Percentiles rank a stretch among this genome's conserved stretches.
These are phyloP conservation scores for Campopleginae sp. DNA, from an alignment of 2,888 invertebrate genomes.

Conservation along the genomic window DNA sequence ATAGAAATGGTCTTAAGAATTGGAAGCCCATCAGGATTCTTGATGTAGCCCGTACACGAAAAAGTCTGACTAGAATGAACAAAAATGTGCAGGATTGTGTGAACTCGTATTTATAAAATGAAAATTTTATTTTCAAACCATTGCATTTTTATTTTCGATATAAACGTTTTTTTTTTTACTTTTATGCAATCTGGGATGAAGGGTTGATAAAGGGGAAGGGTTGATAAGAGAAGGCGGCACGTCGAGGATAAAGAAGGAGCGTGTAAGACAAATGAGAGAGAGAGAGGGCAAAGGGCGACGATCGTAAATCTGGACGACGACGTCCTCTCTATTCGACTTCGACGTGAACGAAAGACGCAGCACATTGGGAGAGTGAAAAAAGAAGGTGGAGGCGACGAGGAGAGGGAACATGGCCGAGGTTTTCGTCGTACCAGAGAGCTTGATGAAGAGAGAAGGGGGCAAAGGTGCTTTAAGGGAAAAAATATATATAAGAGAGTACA, in stretches of 20 bases:
- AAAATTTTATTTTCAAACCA: not conserved
- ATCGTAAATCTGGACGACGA: conserved; percentile 59
- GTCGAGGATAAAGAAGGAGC: not conserved
- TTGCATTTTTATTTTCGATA: not conserved
- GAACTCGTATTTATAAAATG: not conserved
- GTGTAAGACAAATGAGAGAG: conserved; percentile 31
- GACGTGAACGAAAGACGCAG: conserved; percentile 18
- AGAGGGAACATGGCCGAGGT: not conserved
- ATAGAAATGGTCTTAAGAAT: too few species aligned
- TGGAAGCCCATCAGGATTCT: too few species aligned
- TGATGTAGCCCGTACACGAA: too few species aligned
- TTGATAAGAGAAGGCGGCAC: not conserved
- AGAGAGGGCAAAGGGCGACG: conserved; percentile 51
- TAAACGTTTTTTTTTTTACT: not conserved
- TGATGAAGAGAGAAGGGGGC: conserved; percentile 25
- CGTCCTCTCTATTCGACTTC: conserved; percentile 35
- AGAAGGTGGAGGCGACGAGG: not conserved
- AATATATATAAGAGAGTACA: conserved; percentile 32
- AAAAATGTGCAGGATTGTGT: too few species aligned
- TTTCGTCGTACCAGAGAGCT: conserved; percentile 11
- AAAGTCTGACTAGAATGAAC: too few species aligned
- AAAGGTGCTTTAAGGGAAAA: conserved; percentile 11
- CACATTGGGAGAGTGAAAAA: conserved; percentile 42
- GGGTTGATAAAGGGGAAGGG: not conserved
- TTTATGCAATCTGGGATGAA: not conserved